Conservation (phyloP, 2,113 vertebrate genomes). For the Amblyornis subalaris region DNA sequence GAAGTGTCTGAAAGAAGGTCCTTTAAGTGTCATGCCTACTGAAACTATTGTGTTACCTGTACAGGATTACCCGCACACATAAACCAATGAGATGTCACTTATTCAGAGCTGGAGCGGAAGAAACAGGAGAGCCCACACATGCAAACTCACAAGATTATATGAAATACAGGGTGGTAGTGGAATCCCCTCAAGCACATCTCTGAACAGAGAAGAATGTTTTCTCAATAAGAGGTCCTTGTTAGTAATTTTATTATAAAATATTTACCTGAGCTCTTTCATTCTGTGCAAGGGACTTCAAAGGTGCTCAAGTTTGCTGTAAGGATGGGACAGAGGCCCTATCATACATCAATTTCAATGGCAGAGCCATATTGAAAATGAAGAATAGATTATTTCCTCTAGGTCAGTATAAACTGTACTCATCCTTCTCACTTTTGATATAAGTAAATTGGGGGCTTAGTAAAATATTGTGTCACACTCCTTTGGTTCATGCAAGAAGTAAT, state of each 20-base stretch:
- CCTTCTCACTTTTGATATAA: not conserved
- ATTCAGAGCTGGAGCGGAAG: not conserved
- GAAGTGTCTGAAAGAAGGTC: not conserved
- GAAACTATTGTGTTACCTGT: not conserved
- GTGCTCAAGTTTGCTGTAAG: not conserved
- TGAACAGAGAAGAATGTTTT: not conserved
- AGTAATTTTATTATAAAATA: not conserved
- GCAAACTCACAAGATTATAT: not conserved
- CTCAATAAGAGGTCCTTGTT: not conserved
- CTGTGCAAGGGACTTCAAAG: not conserved
- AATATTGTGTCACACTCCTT: not conserved
- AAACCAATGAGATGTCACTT: not conserved
- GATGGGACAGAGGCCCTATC: not conserved
- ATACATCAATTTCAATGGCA: not conserved
- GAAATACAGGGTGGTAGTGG: not conserved
- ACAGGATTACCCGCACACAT: not conserved
- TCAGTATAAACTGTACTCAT: not conserved
- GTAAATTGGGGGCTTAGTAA: not conserved
- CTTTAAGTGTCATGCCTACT: not conserved
- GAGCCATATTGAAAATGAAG: not conserved
- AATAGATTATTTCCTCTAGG: not conserved
- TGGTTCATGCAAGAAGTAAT: not conserved
- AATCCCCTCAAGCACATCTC: not conserved
- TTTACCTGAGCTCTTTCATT: not conserved
- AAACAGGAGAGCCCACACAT: not conserved